Conservation (phyloP, 2,113 vertebrate species). For the Donacobius atricapilla region DNA sequence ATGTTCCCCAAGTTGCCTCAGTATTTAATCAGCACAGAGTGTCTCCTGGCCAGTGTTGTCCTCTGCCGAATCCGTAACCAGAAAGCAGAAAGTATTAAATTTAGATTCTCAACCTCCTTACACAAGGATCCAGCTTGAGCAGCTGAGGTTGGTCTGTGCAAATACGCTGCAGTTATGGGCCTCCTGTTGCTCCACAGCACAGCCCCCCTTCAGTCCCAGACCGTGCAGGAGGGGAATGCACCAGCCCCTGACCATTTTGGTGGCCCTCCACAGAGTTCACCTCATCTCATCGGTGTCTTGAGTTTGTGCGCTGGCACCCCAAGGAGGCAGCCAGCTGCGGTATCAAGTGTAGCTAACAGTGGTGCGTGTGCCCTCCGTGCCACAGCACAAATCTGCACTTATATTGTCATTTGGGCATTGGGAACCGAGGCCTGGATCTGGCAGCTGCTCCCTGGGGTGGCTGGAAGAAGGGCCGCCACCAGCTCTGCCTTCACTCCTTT, state of each 20-base stretch:
- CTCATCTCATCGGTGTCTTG: not conserved
- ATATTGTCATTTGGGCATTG: not conserved
- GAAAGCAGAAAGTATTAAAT: not conserved
- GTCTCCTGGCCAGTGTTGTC: not conserved
- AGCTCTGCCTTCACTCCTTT: not conserved
- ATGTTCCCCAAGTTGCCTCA: not conserved
- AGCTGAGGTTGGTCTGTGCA: not conserved
- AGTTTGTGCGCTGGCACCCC: not conserved
- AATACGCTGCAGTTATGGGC: not conserved
- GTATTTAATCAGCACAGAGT: not conserved
- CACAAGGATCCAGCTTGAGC: not conserved
- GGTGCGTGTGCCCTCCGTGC: not conserved
- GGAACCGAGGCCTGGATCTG: not conserved
- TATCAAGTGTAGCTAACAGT: not conserved
- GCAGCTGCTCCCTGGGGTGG: not conserved
- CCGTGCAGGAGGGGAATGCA: not conserved
- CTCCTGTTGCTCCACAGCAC: not conserved
- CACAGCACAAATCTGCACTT: not conserved
- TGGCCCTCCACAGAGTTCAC: not conserved
- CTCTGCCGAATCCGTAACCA: not conserved
- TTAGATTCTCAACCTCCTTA: not conserved
- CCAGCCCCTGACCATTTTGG: not conserved
- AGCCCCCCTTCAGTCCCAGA: not conserved
- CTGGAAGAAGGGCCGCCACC: not conserved
- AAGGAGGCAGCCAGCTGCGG: not conserved